Evolutionary conservation across 2,888 invertebrate species (phyloP), one percentile per base, ranked within the genome.

Genomic region (Drosophila dives): DNA sequence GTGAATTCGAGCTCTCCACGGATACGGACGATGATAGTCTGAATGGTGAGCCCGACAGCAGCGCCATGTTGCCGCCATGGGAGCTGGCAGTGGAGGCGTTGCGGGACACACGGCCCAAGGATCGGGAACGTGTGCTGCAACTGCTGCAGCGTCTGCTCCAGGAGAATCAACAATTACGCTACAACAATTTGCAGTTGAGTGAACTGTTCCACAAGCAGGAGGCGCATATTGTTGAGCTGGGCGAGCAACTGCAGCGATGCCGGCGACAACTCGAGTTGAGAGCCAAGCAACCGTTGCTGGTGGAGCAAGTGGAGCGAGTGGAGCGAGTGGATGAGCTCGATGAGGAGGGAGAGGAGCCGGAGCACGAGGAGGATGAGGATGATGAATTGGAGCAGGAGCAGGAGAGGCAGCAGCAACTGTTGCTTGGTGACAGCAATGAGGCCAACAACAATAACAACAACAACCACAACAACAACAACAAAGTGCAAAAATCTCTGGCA

Each of bases 11-110:
- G 84, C 90, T 95, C 67, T 95, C 95, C 8, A 96, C 96, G 2
- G 97, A 97, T 89, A 96, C 96, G 8, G 95, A 96, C 86, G 95
- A 97, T 56, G 95, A 97, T 69, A 94, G 94, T 66, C 81, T 93
- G 32, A 91, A 91, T 49, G 93, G 93, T 3, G 93, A 93, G 72
- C 91, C 93, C 12, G 93, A 93, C 64, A 93, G 93, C 86, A 93
- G 93, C 71, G 93, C 93, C 77, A 90, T 91, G 83, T 73, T 92
- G 74, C 91, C 92, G 50, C 92, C 93, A 3, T 92, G 92, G 91
- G 93, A 93, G 67, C 78, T 92, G 83, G 93, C 92, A 0, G 91
- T 91, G 36, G 93, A 93, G 38, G 91, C 92, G 26, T 59, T 93
- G 55, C 90, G 93, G 40, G 93, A 92, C 53, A 91, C 92, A 3